phyloP scores from a whole-genome alignment of 2,113 vertebrate genomes.

The Scophthalmus maximus region DNA sequence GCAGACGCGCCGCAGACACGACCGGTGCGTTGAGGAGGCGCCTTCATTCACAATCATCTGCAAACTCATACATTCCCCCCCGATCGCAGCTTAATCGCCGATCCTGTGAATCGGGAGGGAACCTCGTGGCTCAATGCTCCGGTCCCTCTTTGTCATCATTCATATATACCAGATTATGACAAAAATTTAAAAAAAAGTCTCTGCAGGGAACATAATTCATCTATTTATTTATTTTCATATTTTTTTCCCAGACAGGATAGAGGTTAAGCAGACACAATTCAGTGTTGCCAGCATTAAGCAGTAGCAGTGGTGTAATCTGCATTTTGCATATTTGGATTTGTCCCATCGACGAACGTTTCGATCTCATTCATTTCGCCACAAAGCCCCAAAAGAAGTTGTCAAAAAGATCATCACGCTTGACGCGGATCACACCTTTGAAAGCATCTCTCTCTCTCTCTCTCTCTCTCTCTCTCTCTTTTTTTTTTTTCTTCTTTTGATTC shows the following conservation, averaged over 20 bases:
- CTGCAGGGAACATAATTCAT: not conserved
- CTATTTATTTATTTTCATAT: too few relatives aligned
- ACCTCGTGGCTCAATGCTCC: too few relatives aligned
- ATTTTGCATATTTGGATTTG: too few relatives aligned
- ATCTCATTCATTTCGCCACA: conserved; percentile 17
- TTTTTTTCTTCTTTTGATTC: conserved; percentile 58
- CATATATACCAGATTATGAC: too few relatives aligned
- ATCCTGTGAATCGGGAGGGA: conserved; percentile 57
- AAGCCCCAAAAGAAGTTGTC: conserved; percentile 50
- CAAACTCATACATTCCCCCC: conserved; percentile 58
- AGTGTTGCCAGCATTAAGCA: too few relatives aligned
- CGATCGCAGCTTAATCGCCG: conserved; percentile 76
- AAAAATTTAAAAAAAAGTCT: not conserved
- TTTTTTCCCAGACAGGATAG: too few relatives aligned
- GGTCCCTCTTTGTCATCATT: not conserved
- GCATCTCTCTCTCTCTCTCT: too few relatives aligned
- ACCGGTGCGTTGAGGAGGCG: too few relatives aligned
- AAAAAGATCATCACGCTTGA: conserved; percentile 48
- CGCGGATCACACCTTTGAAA: conserved; percentile 47
- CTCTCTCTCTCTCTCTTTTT: too few relatives aligned
- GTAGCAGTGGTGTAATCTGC: too few relatives aligned
- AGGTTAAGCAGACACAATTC: not conserved
- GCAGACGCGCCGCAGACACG: too few relatives aligned
- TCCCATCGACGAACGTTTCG: conserved; percentile 22
- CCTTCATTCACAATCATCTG: conserved; percentile 71